Conservation (phyloP, 2,113 vertebrate species). For the Ursus arctos region DNA sequence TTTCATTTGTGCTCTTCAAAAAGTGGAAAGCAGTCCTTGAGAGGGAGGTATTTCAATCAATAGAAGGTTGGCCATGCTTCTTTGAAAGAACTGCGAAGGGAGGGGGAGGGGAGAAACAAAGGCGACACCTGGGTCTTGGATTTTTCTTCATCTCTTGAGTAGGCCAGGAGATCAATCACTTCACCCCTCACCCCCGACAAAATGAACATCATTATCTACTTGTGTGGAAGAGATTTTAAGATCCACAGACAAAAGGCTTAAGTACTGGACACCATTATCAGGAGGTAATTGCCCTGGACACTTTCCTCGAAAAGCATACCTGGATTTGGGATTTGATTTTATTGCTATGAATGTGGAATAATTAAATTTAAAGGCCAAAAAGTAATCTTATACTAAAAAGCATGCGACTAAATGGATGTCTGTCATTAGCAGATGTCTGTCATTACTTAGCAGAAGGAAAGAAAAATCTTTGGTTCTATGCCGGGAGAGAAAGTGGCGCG, state of each 20-base stretch:
- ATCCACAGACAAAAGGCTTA: conserved; percentile 64
- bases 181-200: conserved; percentile 7
- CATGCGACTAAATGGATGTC: conserved; percentile 52
- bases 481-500: conserved; percentile 56
- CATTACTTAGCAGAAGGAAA: conserved; percentile 51
- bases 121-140: conserved; percentile 57
- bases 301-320: conserved; percentile 68
- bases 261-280: background rate
- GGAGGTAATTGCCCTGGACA: conserved; percentile 61
- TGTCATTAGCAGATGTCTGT: conserved; percentile 56
- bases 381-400: conserved; percentile 78
- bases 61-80: background rate
- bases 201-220: conserved; percentile 38
- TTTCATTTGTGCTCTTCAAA: background rate
- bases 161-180: background rate
- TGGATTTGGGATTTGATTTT: conserved; percentile 68
- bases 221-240: conserved; percentile 33
- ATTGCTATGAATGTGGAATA: conserved; percentile 67
- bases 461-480: conserved; percentile 67
- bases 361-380: conserved; percentile 77
- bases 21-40: background rate
- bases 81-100: background rate
- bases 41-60: background rate
- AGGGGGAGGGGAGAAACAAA: background rate
- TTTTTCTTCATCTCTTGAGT: background rate